Evolutionary conservation across 2,113 vertebrate species (phyloP), one percentile per base, ranked within the genome.

Genomic region (Sciurus niger): DNA sequence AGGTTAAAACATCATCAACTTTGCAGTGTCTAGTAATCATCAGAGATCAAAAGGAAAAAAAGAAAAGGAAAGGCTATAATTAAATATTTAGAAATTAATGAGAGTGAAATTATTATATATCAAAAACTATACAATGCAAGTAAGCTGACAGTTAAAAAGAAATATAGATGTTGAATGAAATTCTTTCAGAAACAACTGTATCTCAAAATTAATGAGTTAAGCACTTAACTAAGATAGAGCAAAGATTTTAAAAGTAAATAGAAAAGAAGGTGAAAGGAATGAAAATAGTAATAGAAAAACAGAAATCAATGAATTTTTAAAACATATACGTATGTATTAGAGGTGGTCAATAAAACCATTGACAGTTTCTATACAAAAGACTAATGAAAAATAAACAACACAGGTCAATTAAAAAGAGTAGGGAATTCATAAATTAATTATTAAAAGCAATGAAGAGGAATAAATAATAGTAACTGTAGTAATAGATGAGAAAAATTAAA

Each of bases 1-100:
- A 98, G 58, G 32, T 84, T 90, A 91, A 96, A 94, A 84, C 24
- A 90, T 67, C 53, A 90, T 89, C 88, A 90, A 78, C 30, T 90
- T 92, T 43, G 13, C 20, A 46, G 40, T 77, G 37, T 14, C n/a
- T 80, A 24, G 18, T 43, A 65, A 93, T 73, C 30, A 80, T 87
- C 10, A 73, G 8, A 84, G 84, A 82, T n/a, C 30, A 90, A 58
- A 7, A 58, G 55, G 55, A 74, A 88, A 74, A 30, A 48, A 87
- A 74, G 34, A 43, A 87, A 80, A 53, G 24, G 68, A 82, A 94
- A 48, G 58, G 4, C 1, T 20, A 51, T 30, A 88, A 90, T 73
- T 70, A 93, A 53, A 67, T 78, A 90, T 18, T n/a, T 84, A 92
- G 25, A 60, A 93, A 90, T 87, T 79, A 78, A 86, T 89, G 8